Base-by-base conservation (phyloP, 2,888 invertebrate species). In the Sipha maydis region DNA sequence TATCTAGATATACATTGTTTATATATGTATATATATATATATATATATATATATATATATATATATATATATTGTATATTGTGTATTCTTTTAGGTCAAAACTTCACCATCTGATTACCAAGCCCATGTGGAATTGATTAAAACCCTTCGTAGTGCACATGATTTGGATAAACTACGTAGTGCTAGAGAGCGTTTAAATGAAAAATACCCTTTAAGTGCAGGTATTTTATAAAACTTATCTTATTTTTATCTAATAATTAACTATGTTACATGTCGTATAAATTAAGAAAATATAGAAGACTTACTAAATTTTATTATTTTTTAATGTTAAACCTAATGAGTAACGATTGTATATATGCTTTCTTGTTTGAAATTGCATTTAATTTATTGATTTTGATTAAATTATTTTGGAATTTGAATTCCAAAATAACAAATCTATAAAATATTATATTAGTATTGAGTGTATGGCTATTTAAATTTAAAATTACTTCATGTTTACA, bases 161-260 rank as follows among this genome's bases (percentile, higher is more conserved):
- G 86, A 90, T 34, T 86, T 90, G 21, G 89, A 89, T 34, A 48
- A 89, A 79, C 77, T 90, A 21, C 83, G 90, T 73, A 14, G 61
- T 25, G 86, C 89, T 41, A 89, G 90, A 76, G 84, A 85, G 84
- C 54, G 77, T 19, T 76, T 90, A n/a, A 89, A 84, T 61, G 79
- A 89, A 14, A 83, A 90, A 34, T 90, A 89, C 88, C 90, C 90
- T 0, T 84, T 90, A 21, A 89, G 90, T 17, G 75, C 90, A 83
- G 86, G 90, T 90, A 88, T 48, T 67, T n/a, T 25, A 48, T 48
- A 14, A 48, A 48, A 14, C 11, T 48, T 48, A 48, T 31, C 3
- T 69, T 76, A 54, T 54, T 75, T 25, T 25, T 14, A 80, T 80
- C 71, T 31, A 71, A 0, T 21, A 48, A 4, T 31, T 21, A 48